Conservation (phyloP, 1,140 invertebrate genomes). For the Drosophila sucinea region DNA sequence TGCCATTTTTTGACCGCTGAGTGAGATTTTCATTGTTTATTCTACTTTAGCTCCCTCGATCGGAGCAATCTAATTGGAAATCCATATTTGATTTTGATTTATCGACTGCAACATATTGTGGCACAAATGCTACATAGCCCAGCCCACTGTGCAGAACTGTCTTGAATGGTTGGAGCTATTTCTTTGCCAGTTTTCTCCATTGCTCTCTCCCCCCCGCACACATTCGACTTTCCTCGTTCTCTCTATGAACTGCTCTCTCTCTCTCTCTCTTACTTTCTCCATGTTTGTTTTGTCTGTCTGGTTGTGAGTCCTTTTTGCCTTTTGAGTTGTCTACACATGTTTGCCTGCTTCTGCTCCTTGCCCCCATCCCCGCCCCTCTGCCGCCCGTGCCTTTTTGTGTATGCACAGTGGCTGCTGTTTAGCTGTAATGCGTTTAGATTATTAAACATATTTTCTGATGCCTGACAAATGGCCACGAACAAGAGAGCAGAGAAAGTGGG, state of each 20-base stretch:
- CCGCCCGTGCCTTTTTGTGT: slow-evolving; percentile 31
- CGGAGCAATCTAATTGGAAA: no score
- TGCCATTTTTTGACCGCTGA: no score
- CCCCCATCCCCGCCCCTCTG: slow-evolving; percentile 23
- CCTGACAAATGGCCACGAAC: slow-evolving; percentile 54
- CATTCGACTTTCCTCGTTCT: not conserved
- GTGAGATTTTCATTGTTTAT: no score
- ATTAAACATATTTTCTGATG: slow-evolving; percentile 76
- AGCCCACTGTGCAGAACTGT: slow-evolving; percentile 33
- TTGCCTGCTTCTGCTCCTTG: slow-evolving; percentile 43
- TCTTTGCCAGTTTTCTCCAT: slow-evolving; percentile 5
- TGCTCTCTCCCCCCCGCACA: slow-evolving; percentile 4
- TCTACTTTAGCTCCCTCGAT: no score
- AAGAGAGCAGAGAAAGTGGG: not conserved
- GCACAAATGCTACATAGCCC: no score
- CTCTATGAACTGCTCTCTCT: slow-evolving; percentile 9
- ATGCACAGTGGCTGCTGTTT: slow-evolving; percentile 56
- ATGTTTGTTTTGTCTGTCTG: slow-evolving; percentile 55
- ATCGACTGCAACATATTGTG: no score
- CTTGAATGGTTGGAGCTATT: slow-evolving; percentile 13
- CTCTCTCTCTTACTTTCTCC: slow-evolving; percentile 36
- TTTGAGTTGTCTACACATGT: slow-evolving; percentile 56
- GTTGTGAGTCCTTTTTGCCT: slow-evolving; percentile 36
- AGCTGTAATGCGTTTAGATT: slow-evolving; percentile 75
- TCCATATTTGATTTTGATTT: no score